phyloP scores from a whole-genome alignment of 2,888 invertebrate species.

The Colostygia pectinataria region DNA sequence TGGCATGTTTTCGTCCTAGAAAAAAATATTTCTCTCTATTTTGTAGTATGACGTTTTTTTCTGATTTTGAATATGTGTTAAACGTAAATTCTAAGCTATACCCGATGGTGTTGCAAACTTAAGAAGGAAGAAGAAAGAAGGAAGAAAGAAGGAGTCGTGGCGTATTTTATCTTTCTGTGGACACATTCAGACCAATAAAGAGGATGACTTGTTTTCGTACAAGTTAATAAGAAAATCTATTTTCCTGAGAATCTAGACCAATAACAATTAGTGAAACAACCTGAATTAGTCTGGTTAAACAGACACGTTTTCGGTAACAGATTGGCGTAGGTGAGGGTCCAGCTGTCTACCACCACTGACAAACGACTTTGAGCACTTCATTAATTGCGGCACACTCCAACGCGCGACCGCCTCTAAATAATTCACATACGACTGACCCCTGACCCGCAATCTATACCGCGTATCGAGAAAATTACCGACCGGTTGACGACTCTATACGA shows the following conservation, averaged over 20 bases:
- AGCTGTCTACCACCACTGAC: constrained; percentile 60
- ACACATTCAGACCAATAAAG: too few relatives aligned
- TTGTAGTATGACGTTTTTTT: too few relatives aligned
- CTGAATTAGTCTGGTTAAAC: constrained; percentile 38
- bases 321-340: constrained; percentile 59
- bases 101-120: too few relatives aligned
- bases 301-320: constrained; percentile 62
- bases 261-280: constrained; percentile 25
- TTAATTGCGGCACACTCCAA: constrained; percentile 75
- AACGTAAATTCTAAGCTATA: too few relatives aligned
- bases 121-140: too few relatives aligned
- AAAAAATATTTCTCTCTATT: too few relatives aligned
- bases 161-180: too few relatives aligned
- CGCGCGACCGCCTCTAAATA: constrained; percentile 74
- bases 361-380: constrained; percentile 76
- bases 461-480: constrained; percentile 56
- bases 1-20: too few relatives aligned
- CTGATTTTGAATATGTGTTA: too few relatives aligned
- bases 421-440: constrained; percentile 69
- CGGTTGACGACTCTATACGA: constrained; percentile 56
- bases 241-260: constrained; percentile 9
- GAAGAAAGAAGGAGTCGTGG: too few relatives aligned
- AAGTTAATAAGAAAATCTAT: too few relatives aligned
- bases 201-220: too few relatives aligned
- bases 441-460: constrained; percentile 57